A percentile compares a stretch with the other conserved stretches of the same genome.
Evolutionary conservation across 1,140 invertebrate genomes (phyloP).

Genomic region (Zaprionus vittiger): DNA sequence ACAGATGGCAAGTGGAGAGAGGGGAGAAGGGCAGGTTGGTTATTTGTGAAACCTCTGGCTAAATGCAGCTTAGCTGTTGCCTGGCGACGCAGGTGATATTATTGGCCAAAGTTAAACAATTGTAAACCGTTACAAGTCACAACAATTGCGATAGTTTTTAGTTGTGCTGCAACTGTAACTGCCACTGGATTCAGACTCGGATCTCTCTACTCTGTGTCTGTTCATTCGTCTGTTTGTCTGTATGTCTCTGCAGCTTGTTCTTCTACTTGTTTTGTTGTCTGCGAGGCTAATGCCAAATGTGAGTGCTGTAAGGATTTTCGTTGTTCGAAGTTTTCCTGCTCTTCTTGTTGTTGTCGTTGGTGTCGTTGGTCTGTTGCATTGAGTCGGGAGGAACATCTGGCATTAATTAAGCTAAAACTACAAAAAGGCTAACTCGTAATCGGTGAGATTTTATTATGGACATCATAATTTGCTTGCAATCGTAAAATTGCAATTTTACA

Average conservation of each 20-base stretch:
- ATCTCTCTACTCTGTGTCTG: neutral
- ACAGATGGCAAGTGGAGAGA: neutral
- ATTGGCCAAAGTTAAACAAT: constrained; percentile 78
- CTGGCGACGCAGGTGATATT: constrained; percentile 69
- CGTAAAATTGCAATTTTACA: neutral
- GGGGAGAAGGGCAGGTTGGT: neutral
- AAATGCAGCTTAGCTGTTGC: constrained; percentile 62
- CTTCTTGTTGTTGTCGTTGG: neutral
- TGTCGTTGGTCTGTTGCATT: neutral
- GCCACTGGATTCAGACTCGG: neutral
- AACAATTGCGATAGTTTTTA: constrained; percentile 72
- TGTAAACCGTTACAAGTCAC: constrained; percentile 66
- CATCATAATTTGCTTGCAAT: neutral
- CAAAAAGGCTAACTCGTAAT: neutral
- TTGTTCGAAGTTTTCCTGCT: neutral
- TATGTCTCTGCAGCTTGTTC: neutral
- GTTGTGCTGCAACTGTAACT: constrained; percentile 41
- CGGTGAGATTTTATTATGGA: neutral
- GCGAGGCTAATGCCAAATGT: neutral
- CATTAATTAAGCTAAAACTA: constrained; percentile 15
- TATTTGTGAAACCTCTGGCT: constrained; percentile 21
- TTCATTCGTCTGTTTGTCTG: neutral
- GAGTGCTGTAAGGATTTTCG: constrained; percentile 4
- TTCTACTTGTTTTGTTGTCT: neutral
- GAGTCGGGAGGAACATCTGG: constrained; percentile 14